Conservation (phyloP, 2,113 vertebrate genomes). For the Otolemur garnettii region DNA sequence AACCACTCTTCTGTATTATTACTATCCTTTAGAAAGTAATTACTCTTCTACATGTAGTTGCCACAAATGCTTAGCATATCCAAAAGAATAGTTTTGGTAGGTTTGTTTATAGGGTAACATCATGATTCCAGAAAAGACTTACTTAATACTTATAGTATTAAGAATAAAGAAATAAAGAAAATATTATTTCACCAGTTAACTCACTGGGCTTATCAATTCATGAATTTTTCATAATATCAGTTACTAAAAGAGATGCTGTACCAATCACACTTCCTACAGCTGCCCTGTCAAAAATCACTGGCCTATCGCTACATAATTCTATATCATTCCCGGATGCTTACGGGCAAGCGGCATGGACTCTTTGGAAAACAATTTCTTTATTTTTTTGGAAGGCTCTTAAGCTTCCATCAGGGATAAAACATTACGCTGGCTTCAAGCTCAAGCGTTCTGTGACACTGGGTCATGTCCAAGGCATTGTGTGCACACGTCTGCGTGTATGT, state of each 20-base stretch:
- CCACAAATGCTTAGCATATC: neutral
- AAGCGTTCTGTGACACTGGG: neutral
- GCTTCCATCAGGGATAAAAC: neutral
- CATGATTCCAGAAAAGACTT: neutral
- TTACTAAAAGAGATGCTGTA: neutral
- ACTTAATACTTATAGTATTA: neutral
- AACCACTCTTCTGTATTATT: neutral
- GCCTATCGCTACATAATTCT: neutral
- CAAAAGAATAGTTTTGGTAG: neutral
- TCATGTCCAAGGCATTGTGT: neutral
- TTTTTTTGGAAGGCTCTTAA: neutral
- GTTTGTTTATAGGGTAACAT: neutral
- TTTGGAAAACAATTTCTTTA: neutral
- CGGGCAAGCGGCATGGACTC: neutral
- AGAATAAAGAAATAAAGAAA: constrained; percentile 34
- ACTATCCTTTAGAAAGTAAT: neutral
- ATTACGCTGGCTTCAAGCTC: neutral
- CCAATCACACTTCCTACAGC: neutral
- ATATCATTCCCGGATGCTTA: neutral
- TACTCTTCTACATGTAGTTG: neutral
- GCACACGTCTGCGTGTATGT: neutral
- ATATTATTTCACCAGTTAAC: neutral
- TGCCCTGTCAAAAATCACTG: neutral
- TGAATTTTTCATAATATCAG: neutral
- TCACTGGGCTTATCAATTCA: neutral